phyloP scores from a whole-genome alignment of 1,140 invertebrate genomes.

The Macrosteles quadrilineatus region DNA sequence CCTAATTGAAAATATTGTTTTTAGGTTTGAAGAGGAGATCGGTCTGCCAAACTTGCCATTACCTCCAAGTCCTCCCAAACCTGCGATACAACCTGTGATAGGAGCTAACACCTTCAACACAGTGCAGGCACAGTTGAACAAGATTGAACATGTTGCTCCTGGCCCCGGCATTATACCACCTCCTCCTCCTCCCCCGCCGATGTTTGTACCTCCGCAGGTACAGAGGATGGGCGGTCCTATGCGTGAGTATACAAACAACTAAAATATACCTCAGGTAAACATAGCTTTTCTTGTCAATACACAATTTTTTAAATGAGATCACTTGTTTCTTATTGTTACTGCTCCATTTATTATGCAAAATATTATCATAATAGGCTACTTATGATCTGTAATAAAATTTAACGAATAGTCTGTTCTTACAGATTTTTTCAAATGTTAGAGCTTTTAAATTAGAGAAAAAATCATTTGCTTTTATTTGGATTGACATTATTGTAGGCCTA shows the following conservation, averaged over 20 bases:
- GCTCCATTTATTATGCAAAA: no score
- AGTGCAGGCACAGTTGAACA: constrained; percentile 35
- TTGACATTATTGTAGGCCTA: no score
- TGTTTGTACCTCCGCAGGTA: constrained; percentile 63
- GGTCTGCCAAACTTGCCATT: constrained; percentile 39
- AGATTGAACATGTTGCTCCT: not conserved
- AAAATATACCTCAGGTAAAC: no score
- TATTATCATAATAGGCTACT: no score
- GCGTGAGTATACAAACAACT: constrained; percentile 34
- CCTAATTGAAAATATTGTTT: no score
- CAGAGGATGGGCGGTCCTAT: constrained; percentile 42
- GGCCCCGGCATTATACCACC: constrained; percentile 47
- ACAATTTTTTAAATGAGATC: constrained; percentile 12
- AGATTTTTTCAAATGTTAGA: no score
- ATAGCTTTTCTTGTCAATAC: constrained; percentile 29
- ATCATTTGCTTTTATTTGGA: no score
- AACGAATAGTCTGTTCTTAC: no score
- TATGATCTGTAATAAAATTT: no score
- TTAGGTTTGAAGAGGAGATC: constrained; percentile 45
- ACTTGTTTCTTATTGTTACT: no score
- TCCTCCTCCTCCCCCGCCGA: constrained; percentile 55
- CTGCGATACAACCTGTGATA: constrained; percentile 32
- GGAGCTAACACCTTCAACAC: constrained; percentile 37
- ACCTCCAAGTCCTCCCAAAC: constrained; percentile 27
- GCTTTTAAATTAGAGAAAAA: no score